phyloP scores from a whole-genome alignment of 2,888 invertebrate species.

The Tipula helvola region DNA sequence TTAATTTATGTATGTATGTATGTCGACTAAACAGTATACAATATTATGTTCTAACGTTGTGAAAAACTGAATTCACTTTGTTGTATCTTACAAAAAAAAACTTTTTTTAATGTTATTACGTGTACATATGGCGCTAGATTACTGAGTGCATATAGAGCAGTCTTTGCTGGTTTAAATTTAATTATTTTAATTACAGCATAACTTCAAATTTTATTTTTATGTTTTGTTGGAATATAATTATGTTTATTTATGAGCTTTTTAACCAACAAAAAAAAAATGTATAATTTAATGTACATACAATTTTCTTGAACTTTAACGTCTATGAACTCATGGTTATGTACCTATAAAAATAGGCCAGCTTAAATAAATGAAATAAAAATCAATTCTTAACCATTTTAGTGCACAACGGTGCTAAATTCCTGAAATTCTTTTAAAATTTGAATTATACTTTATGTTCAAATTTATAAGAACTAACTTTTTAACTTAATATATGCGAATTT shows the following conservation, averaged over 20 bases:
- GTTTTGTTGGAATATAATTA: background rate
- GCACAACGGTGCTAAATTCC: background rate
- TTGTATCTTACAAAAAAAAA: background rate
- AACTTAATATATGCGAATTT: background rate
- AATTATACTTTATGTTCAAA: background rate
- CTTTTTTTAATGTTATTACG: background rate
- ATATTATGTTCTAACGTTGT: background rate
- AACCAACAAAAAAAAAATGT: background rate
- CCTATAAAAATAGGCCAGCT: no score
- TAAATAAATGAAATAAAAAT: background rate
- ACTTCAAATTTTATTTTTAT: background rate
- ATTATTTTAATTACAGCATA: background rate
- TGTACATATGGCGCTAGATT: background rate
- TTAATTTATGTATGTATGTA: background rate
- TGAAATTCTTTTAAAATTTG: background rate
- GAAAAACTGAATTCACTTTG: background rate
- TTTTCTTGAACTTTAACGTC: no score
- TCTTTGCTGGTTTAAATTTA: background rate
- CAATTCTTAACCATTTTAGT: background rate
- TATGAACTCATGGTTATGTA: background rate
- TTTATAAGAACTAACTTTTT: background rate
- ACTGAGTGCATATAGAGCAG: background rate
- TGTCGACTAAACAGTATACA: background rate
- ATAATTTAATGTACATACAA: background rate
- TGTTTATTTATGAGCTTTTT: background rate